phyloP scores from a whole-genome alignment of 2,888 invertebrate species.

The Galeopsomyia nigrocyanea region DNA sequence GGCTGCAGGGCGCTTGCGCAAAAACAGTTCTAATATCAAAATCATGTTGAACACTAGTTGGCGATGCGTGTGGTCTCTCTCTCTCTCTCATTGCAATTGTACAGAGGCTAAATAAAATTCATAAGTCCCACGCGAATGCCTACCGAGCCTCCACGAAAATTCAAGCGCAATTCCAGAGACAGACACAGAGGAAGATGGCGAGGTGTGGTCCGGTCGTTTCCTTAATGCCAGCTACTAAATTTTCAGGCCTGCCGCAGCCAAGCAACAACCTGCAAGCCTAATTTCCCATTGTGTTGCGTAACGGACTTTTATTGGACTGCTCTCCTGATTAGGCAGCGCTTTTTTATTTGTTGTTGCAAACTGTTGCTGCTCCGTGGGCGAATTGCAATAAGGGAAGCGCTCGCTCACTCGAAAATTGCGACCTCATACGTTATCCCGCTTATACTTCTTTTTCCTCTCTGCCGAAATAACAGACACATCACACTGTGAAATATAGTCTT shows the following conservation, averaged over 20 bases:
- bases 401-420: too few relatives aligned
- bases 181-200: slow-evolving; percentile 25
- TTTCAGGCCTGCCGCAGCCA: slow-evolving; percentile 2
- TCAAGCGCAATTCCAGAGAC: neutral
- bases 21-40: too few relatives aligned
- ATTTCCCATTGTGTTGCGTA: slow-evolving; percentile 41
- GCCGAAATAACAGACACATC: too few relatives aligned
- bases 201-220: slow-evolving; percentile 42
- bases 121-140: slow-evolving; percentile 56
- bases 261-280: slow-evolving; percentile 39
- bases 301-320: neutral
- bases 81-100: slow-evolving; percentile 7
- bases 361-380: neutral
- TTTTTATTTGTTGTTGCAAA: neutral
- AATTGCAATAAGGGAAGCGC: neutral
- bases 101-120: slow-evolving; percentile 54
- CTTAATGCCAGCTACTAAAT: slow-evolving; percentile 43
- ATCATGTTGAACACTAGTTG: too few relatives aligned
- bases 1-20: too few relatives aligned
- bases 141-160: slow-evolving; percentile 3
- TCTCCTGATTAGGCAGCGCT: neutral
- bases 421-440: too few relatives aligned
- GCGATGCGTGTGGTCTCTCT: slow-evolving; percentile 40
- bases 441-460: too few relatives aligned
- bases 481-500: too few relatives aligned